Evolutionary conservation across 2,888 invertebrate genomes (phyloP), one percentile per base, ranked within the genome.

Genomic region (Scaptomyza caliginosa): DNA sequence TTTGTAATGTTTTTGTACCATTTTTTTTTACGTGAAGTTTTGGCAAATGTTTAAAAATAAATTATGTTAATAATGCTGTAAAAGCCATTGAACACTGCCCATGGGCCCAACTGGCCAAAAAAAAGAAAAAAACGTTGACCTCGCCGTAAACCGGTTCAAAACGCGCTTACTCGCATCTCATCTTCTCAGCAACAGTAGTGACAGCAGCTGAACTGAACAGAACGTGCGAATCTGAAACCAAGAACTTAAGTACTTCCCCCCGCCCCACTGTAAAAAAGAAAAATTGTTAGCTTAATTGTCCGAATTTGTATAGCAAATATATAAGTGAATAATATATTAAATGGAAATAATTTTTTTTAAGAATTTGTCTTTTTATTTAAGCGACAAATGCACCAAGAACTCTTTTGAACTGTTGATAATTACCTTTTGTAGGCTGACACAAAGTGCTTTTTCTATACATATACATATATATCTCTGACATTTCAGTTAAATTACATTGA

Each of bases 131-230:
- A 36, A 24, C 77, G 28, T 77, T 77, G 77, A 77, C 77, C 77
- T 69, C 75, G 57, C 48, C 67, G 38, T 46, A 67, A 80, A 80
- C 81, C 79, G 78, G 81, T 81, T 46, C 65, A 63, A 71, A 74
- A 72, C 81, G 78, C 77, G 77, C 79, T 73, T 10, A 50, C 54
- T 45, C 65, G 40, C 43, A 49, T 68, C 57, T 58, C 57, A 52
- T 55, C 60, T 60, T 32, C 63, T 49, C 16, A 21, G 39, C 45
- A 34, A 40, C 28, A 21, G 24, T n/a, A n/a, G n/a, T n/a, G n/a
- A n/a, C 30, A 42, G 34, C 28, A 51, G 30, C 30, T 39, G 39
- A 19, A 13, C 7, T n/a, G n/a, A n/a, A 2, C 40, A 49, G 50
- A 52, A 64, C 50, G 45, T 40, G 50, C 24, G 45, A 43, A 38